A percentile compares a stretch with the other conserved stretches of the same genome.
Conservation (phyloP, 2,113 vertebrate species). For the Orthonyx spaldingii region DNA sequence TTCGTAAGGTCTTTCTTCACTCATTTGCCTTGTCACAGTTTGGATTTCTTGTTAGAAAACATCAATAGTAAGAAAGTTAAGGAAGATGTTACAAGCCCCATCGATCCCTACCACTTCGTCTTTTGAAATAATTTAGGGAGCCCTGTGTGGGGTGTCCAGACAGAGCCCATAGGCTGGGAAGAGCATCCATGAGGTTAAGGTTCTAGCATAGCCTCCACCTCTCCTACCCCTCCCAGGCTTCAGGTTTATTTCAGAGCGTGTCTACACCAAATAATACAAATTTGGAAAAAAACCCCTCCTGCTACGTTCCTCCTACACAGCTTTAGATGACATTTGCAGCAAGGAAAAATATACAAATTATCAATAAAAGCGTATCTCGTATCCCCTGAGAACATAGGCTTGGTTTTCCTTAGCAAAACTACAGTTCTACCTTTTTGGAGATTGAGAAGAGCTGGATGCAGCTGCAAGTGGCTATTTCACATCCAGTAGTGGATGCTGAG, state of each 20-base stretch:
- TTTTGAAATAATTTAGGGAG: background rate
- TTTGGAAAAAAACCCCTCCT: background rate
- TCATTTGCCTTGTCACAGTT: background rate
- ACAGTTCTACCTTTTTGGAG: background rate
- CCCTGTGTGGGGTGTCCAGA: background rate
- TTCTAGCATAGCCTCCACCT: background rate
- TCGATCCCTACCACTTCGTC: fast-evolving
- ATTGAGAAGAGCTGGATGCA: background rate
- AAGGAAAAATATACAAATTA: slow-evolving; percentile 18
- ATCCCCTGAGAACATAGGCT: background rate
- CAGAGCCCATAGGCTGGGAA: background rate
- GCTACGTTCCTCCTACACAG: background rate
- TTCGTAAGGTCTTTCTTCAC: background rate
- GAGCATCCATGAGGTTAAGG: background rate
- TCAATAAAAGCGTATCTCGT: background rate
- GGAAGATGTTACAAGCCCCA: background rate
- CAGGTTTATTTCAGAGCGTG: background rate
- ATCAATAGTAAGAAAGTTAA: background rate
- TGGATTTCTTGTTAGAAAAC: background rate
- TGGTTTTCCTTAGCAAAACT: background rate
- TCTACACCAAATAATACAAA: background rate
- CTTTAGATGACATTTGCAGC: background rate
- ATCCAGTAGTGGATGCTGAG: background rate
- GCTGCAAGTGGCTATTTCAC: background rate
- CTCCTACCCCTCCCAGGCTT: background rate